Percentiles rank a stretch among this genome's conserved stretches.
Conservation (phyloP, 2,113 vertebrate genomes). For the Pantherophis guttatus region DNA sequence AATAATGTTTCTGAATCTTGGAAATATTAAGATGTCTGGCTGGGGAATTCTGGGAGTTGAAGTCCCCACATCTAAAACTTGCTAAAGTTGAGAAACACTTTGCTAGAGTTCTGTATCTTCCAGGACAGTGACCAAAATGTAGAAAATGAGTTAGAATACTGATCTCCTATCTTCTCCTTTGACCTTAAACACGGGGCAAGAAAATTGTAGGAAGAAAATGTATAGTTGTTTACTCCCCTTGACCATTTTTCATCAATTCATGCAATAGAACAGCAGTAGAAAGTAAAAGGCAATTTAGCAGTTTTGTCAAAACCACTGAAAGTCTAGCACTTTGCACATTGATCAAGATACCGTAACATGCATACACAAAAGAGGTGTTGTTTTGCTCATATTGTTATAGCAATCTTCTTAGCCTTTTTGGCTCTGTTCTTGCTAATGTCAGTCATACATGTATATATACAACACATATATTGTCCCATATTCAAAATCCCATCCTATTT, state of each 20-base stretch:
- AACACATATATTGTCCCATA: not conserved
- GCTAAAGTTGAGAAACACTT: not conserved
- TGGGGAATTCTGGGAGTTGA: not conserved
- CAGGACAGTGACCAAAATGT: not conserved
- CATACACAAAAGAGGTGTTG: not conserved
- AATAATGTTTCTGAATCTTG: no score
- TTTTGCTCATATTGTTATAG: not conserved
- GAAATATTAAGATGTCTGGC: no score
- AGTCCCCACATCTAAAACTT: not conserved
- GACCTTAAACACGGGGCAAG: not conserved
- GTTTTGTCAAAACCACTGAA: not conserved
- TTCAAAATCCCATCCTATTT: not conserved
- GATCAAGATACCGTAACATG: not conserved
- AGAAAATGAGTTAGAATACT: not conserved
- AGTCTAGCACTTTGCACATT: not conserved
- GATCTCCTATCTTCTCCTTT: not conserved
- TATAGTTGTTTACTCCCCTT: not conserved
- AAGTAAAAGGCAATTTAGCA: not conserved
- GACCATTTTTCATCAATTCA: not conserved
- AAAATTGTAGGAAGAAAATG: not conserved
- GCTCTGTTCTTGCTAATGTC: not conserved
- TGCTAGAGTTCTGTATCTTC: not conserved
- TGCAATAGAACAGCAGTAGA: not conserved
- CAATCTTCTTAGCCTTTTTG: not conserved
- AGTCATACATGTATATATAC: not conserved